phyloP scores from a whole-genome alignment of 37 sponge, comb jelly and placozoan genomes.

The Theonella swinhoei region DNA sequence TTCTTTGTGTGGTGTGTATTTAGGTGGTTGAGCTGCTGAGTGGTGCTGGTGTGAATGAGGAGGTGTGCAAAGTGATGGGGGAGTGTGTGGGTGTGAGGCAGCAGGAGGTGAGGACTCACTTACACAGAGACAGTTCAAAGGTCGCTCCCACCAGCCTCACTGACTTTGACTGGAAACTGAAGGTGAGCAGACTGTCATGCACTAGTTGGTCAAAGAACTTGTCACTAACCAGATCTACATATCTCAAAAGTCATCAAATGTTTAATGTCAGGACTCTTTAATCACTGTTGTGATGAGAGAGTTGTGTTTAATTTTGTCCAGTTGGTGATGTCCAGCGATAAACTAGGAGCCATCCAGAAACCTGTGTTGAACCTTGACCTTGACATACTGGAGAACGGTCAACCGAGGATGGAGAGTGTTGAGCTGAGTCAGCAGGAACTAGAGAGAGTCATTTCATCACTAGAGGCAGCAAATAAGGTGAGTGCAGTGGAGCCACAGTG shows the following conservation, averaged over 20 bases:
- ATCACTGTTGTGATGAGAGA: not conserved
- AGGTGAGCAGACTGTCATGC: slow-evolving; percentile 36
- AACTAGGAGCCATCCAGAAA: slow-evolving; percentile 65
- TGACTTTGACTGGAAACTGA: slow-evolving; percentile 76
- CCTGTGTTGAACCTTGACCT: slow-evolving; percentile 67
- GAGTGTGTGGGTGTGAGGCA: slow-evolving; percentile 66
- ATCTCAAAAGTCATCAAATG: not conserved
- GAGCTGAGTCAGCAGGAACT: slow-evolving; percentile 74
- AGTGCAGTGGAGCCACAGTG: no score
- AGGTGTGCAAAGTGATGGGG: slow-evolving; percentile 26
- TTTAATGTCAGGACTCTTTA: not conserved
- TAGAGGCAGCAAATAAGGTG: slow-evolving; percentile 79
- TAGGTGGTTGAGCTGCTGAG: slow-evolving; percentile 36
- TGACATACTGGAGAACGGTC: slow-evolving; percentile 38
- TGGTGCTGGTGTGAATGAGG: slow-evolving; percentile 17
- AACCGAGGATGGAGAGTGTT: slow-evolving; percentile 25
- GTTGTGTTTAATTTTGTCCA: slow-evolving; percentile 8
- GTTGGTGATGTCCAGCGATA: slow-evolving; percentile 79
- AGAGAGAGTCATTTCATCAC: slow-evolving; percentile 46
- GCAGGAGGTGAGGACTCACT: slow-evolving; percentile 50
- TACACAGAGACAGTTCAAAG: slow-evolving; percentile 34
- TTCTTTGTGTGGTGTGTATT: no score
- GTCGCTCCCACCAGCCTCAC: slow-evolving; percentile 50
- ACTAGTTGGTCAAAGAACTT: no score
- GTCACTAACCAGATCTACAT: not conserved